Percentiles rank a stretch among this genome's conserved stretches.
phyloP scores from a whole-genome alignment of 1,140 invertebrate species.

The Atopsyche davidsoni region DNA sequence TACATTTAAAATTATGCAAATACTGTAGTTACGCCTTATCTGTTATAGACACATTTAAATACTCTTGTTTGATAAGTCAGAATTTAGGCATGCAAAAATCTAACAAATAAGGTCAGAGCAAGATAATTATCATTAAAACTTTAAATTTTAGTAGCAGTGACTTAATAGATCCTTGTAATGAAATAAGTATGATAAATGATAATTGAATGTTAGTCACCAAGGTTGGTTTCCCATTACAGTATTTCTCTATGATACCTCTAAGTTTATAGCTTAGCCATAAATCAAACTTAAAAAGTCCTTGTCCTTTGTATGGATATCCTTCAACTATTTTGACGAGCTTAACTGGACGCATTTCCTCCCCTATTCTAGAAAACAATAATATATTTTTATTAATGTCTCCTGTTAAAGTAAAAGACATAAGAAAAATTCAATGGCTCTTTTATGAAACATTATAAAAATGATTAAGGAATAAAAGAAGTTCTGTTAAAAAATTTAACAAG shows the following conservation, averaged over 20 bases:
- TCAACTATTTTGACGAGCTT: constrained; percentile 65
- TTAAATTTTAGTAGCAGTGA: constrained; percentile 14
- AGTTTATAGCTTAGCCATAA: constrained; percentile 70
- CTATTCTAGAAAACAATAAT: constrained; percentile 48
- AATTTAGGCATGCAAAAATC: too few relatives aligned
- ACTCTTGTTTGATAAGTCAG: too few relatives aligned
- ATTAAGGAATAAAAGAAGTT: too few relatives aligned
- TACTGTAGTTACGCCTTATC: too few relatives aligned
- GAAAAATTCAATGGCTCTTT: too few relatives aligned
- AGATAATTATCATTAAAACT: background rate
- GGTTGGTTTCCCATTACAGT: constrained; percentile 67
- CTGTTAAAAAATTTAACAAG: constrained; percentile 4
- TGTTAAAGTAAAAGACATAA: too few relatives aligned
- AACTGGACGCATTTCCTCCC: constrained; percentile 66
- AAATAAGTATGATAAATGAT: background rate
- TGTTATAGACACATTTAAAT: too few relatives aligned
- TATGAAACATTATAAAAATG: too few relatives aligned
- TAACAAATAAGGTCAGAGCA: background rate
- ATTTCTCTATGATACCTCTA: constrained; percentile 58
- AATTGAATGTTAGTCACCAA: constrained; percentile 48
- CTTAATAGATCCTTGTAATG: background rate
- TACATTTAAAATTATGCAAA: too few relatives aligned
- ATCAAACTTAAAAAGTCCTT: constrained; percentile 68
- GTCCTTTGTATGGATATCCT: constrained; percentile 53
- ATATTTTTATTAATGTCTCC: background rate